phyloP scores from a whole-genome alignment of 2,888 invertebrate species.

The Calliphora vomitoria region DNA sequence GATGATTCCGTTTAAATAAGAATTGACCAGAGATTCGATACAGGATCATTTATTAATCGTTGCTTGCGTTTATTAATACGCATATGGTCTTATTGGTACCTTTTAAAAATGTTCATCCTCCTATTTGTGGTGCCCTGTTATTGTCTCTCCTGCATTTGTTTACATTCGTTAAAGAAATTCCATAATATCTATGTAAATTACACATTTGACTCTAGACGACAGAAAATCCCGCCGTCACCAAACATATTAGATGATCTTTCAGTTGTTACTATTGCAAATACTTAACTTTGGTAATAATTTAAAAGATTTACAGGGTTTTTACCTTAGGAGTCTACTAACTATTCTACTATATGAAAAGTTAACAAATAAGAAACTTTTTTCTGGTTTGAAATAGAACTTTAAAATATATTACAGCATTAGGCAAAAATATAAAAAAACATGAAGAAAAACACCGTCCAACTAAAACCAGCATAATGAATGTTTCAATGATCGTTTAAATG shows the following conservation, averaged over 20 bases:
- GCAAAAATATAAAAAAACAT: background rate
- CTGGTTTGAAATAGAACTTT: conserved; percentile 12
- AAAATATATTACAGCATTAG: conserved; percentile 39
- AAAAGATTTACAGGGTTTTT: conserved; percentile 54
- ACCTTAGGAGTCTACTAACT: background rate
- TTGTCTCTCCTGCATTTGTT: background rate
- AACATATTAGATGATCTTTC: conserved; percentile 59
- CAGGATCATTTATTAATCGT: too few species aligned
- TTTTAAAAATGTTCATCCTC: background rate
- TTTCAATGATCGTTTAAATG: conserved; percentile 47
- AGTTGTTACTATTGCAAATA: conserved; percentile 5
- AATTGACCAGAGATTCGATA: too few species aligned
- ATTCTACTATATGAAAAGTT: background rate
- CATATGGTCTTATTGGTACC: too few species aligned
- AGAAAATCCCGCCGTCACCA: conserved; percentile 26
- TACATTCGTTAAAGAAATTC: background rate
- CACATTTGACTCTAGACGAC: conserved; percentile 50
- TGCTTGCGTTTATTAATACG: too few species aligned
- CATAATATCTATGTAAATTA: conserved; percentile 11
- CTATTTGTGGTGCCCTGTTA: background rate
- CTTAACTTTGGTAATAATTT: conserved; percentile 58
- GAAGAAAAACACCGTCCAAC: background rate
- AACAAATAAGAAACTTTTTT: conserved; percentile 6
- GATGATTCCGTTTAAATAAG: too few species aligned
- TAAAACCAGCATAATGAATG: conserved; percentile 22